Evolutionary conservation across 1,140 invertebrate species (phyloP).

Genomic region (Thalassaphorura encarpata): DNA sequence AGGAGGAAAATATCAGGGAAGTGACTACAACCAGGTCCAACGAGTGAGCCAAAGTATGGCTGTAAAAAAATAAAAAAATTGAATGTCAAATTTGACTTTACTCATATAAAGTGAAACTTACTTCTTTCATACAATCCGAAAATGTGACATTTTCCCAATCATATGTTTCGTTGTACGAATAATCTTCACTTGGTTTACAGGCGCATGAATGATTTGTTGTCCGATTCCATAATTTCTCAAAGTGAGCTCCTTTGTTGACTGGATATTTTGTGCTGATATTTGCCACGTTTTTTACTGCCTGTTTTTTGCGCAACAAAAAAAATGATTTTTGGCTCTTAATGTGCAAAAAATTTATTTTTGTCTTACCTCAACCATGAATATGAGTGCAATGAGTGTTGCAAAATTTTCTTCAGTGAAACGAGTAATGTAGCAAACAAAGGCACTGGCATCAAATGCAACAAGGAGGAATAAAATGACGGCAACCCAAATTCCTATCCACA

Average conservation of each 20-base stretch:
- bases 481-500: slow-evolving; percentile 42
- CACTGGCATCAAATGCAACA: slow-evolving; percentile 38
- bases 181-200: too few relatives aligned
- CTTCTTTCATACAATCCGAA: too few relatives aligned
- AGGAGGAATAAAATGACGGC: slow-evolving; percentile 38
- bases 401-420: slow-evolving; percentile 43
- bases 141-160: too few relatives aligned
- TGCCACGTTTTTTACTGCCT: slow-evolving; percentile 36
- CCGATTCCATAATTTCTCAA: too few relatives aligned
- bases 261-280: slow-evolving; percentile 22
- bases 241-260: neutral
- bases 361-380: slow-evolving; percentile 39
- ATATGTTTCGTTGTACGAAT: too few relatives aligned
- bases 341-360: neutral
- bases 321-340: too few relatives aligned
- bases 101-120: slow-evolving; percentile 17
- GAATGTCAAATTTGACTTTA: neutral
- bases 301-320: slow-evolving; percentile 22
- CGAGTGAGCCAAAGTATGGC: neutral
- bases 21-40: neutral
- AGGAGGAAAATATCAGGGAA: slow-evolving; percentile 38
- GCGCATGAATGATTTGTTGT: too few relatives aligned
- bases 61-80: neutral
- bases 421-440: slow-evolving; percentile 37
- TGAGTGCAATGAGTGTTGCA: slow-evolving; percentile 39